These are phyloP conservation scores for Procambarus virginalis DNA, from an alignment of 1,140 invertebrate species.

Conservation along the genomic window DNA sequence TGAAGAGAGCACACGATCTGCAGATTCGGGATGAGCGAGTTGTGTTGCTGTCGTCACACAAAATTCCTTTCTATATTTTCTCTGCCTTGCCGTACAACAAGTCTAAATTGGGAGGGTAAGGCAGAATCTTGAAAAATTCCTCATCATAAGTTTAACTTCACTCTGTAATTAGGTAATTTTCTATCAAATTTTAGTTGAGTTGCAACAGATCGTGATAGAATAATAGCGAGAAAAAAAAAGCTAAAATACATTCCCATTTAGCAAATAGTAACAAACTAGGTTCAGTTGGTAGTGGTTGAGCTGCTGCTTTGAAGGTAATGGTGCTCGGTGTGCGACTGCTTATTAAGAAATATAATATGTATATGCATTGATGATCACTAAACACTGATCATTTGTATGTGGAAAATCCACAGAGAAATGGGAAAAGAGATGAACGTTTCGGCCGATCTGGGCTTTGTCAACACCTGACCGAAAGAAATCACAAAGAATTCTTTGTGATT, in stretches of 20 bases:
- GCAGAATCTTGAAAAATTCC: neutral
- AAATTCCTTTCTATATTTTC: slow-evolving; percentile 86
- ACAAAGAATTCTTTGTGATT: too few relatives aligned
- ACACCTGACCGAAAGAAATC: too few relatives aligned
- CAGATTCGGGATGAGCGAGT: slow-evolving; percentile 85
- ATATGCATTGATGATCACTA: too few relatives aligned
- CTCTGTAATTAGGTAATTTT: neutral
- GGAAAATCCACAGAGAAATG: too few relatives aligned
- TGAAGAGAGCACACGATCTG: slow-evolving; percentile 72
- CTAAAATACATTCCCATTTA: neutral
- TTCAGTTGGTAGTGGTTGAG: too few relatives aligned
- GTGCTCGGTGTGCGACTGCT: too few relatives aligned
- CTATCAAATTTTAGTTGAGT: neutral
- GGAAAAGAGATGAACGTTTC: too few relatives aligned
- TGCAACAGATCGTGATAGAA: slow-evolving; percentile 1
- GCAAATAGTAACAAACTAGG: neutral
- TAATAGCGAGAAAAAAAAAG: neutral
- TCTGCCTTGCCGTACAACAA: slow-evolving; percentile 88
- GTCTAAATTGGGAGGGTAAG: slow-evolving; percentile 72
- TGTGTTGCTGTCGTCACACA: slow-evolving; percentile 82
- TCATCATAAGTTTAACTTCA: neutral
- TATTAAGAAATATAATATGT: too few relatives aligned
- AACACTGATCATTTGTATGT: too few relatives aligned
- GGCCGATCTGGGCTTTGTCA: too few relatives aligned
- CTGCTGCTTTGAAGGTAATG: too few relatives aligned